Percentiles rank a stretch among this genome's conserved stretches.
Evolutionary conservation across 2,113 vertebrate species (phyloP).

Genomic region (Oxyruncus cristatus): DNA sequence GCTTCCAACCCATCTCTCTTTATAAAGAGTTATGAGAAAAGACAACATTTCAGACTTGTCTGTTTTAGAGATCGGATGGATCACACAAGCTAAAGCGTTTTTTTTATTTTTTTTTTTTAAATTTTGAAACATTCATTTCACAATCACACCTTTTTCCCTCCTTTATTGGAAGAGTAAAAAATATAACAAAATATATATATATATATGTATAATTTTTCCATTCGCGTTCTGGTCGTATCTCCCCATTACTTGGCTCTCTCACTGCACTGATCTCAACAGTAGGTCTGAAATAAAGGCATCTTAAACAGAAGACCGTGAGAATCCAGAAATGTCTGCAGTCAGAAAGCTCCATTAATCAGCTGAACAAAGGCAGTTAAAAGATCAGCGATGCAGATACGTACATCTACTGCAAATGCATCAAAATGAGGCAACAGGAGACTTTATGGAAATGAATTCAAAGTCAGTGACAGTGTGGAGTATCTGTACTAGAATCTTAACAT

Average conservation of each 20-base stretch:
- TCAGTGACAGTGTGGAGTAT: background rate
- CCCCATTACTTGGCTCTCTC: background rate
- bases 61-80: background rate
- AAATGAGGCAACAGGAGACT: constrained; percentile 66
- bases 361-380: constrained; percentile 86
- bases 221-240: background rate
- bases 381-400: constrained; percentile 57
- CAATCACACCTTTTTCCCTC: background rate
- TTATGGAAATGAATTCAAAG: constrained; percentile 52
- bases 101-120: background rate
- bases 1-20: background rate
- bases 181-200: background rate
- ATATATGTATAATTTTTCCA: background rate
- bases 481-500: background rate
- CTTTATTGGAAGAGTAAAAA: background rate
- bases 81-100: background rate
- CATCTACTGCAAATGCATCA: constrained; percentile 62
- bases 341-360: constrained; percentile 72
- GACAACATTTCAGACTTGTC: background rate
- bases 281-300: constrained; percentile 51
- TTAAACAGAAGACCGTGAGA: constrained; percentile 7
- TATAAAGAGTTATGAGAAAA: background rate
- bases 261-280: background rate
- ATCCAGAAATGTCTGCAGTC: constrained; percentile 75
- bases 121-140: background rate